Evolutionary conservation across 2,888 invertebrate genomes (phyloP), one percentile per base, ranked within the genome.

Genomic region (Resseliella maxima): DNA sequence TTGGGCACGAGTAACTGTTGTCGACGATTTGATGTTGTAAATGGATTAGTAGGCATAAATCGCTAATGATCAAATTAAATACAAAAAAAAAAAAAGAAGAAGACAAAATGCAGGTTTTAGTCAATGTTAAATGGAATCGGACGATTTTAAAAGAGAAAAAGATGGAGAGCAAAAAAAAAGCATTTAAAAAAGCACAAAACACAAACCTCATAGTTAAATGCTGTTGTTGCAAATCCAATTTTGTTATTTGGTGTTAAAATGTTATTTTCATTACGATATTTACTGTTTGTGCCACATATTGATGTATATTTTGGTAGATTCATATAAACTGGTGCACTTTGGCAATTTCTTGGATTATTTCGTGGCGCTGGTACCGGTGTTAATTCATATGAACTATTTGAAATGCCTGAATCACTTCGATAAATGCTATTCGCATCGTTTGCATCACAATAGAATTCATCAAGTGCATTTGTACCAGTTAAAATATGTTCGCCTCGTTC

Each of bases 361-460:
- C 85, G 31, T 50, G 94, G 94, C 0, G 94, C 94, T 35, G 94
- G 94, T 85, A 93, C 90, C 21, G 92, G 92, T 86, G 90, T 90
- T 85, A 93, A 93, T 87, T 93, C 93, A 86, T 93, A 90, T 38
- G 93, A 93, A 87, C 91, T 91, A 24, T 91, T 92, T 45, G 91
- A 91, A 72, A 91, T 91, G 59, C 91, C 91, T 72, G 91, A 91
- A 88, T 91, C 91, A 87, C 91, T 91, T 87, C 91, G 90, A 88
- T 91, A 91, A 81, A 91, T 91, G 88, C 90, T 91, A 6, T 90
- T 88, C 1, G 90, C 90, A 87, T 91, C 91, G 35, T 86, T 38
- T 12, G 90, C 90, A 86, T 91, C 90, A 45, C 85, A 88, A 90
- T 90, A 50, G 90, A 87, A 87, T 87, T 87, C 54, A 81, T 86